Percentiles rank a stretch among this genome's conserved stretches.
These are phyloP conservation scores for Adela reaumurella DNA, from an alignment of 2,888 invertebrate genomes.

Conservation along the genomic window DNA sequence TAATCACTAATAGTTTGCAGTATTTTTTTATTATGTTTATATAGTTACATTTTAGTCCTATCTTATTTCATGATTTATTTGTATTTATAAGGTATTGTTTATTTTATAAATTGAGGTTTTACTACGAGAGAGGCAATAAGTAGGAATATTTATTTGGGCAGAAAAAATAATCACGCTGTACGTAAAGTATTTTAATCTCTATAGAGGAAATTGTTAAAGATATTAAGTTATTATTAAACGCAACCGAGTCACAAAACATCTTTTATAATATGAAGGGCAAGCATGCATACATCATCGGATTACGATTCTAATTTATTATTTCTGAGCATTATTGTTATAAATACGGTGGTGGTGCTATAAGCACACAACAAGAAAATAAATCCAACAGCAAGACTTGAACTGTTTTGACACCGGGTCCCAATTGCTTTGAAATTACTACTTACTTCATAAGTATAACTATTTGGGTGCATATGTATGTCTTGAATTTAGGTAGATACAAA, in stretches of 20 bases:
- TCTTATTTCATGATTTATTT: no score
- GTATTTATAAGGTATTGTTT: no score
- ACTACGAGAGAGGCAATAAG: no score
- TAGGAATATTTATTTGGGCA: conserved; percentile 2
- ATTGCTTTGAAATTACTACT: conserved; percentile 36
- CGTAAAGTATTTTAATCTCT: conserved; percentile 21
- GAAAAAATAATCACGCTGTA: background rate
- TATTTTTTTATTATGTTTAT: no score
- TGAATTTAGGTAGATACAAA: no score
- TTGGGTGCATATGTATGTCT: background rate
- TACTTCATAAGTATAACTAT: background rate
- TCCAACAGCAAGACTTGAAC: conserved; percentile 24
- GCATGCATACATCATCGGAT: conserved; percentile 43
- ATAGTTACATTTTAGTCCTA: no score
- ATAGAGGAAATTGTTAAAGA: conserved; percentile 32
- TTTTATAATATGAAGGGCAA: conserved; percentile 28
- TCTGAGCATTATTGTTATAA: conserved; percentile 32
- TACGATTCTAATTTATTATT: conserved; percentile 40
- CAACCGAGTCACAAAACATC: conserved; percentile 24
- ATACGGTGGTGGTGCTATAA: conserved; percentile 25
- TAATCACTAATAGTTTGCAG: no score
- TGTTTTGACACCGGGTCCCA: conserved; percentile 49
- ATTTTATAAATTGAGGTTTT: no score
- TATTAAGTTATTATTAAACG: conserved; percentile 37
- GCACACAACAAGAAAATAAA: conserved; percentile 35